Base-by-base conservation (phyloP, 2,113 vertebrate genomes). In the Vanacampus margaritifer region DNA sequence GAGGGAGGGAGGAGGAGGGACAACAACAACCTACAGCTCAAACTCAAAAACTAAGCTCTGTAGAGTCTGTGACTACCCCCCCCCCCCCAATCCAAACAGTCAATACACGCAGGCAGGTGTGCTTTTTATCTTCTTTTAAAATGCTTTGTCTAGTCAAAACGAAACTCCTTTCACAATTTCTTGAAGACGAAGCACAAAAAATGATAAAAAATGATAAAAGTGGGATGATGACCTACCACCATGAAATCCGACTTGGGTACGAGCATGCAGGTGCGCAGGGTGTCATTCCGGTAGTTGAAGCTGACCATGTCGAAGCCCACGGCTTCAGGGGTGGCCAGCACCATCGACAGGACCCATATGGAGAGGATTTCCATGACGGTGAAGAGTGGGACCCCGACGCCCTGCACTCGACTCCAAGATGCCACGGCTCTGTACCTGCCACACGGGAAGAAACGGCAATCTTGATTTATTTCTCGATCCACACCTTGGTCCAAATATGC, bases 351-450 rank as follows among this genome's bases (percentile, higher is more conserved):
- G 74, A 95, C 86, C 97, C 97, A 99, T 60, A 99, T 95, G 71
- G 92, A 88, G 68, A 94, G 72, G 23, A 99, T 98, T 85, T 99
- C 95, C 35, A 98, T 89, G 68, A 97, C 93, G 1, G 97, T 99
- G 57, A 94, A 75, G 75, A 94, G 88, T 1, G 97, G 97, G 71
- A 99, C 93, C 66, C 97, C 97, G 32, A 96, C 97, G 11, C 97
- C 95, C 79, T 99, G 97, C 10, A 99, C 97, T 14, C 97, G 93
- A 82, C 94, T 99, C 97, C 97, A 99, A 6, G 97, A 98, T 0
- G 95, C 97, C 68, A 99, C 97, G 13, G 97, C 97, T 76, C 96
- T 91, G 68, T 99, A 99, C 87, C 97, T 99, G 87, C 26, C 81
- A 79, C 48, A 75, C 12, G 66, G 21, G 21, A 51, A 51, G n/a